Conservation (phyloP, 1,140 invertebrate genomes). For the Globodera ellingtonae region DNA sequence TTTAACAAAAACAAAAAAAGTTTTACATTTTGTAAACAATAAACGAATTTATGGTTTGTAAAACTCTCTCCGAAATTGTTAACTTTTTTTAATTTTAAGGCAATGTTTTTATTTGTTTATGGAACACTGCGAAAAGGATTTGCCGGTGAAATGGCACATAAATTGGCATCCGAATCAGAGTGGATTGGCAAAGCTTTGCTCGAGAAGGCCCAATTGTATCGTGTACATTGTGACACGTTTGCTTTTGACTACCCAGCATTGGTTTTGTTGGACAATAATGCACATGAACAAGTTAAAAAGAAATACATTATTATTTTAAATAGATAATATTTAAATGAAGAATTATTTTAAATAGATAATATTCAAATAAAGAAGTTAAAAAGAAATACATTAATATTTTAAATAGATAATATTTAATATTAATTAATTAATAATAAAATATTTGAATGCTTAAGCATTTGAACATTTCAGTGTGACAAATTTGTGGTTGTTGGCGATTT, state of each 20-base stretch:
- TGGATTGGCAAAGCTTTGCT: slow-evolving; percentile 20
- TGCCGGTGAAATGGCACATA: slow-evolving; percentile 11
- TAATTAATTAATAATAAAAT: no score
- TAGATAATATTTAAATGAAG: background rate
- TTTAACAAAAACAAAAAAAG: no score
- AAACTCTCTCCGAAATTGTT: no score
- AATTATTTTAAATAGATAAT: no score
- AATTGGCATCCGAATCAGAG: slow-evolving; percentile 1
- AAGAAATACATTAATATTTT: no score
- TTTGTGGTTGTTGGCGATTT: background rate
- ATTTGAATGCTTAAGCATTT: background rate
- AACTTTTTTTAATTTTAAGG: background rate
- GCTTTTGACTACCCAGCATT: slow-evolving; percentile 14
- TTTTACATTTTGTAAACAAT: no score
- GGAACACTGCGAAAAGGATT: slow-evolving; percentile 17
- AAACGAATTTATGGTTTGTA: no score
- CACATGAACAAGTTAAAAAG: background rate
- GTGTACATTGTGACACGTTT: slow-evolving; percentile 4
- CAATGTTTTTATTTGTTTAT: slow-evolving; percentile 22
- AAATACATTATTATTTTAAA: background rate
- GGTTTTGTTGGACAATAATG: background rate
- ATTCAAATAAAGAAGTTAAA: no score
- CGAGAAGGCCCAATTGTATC: slow-evolving; percentile 16
- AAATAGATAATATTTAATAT: no score
- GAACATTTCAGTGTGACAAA: background rate